Evolutionary conservation across 1,140 invertebrate species (phyloP).

Genomic region (Cherax quadricarinatus): DNA sequence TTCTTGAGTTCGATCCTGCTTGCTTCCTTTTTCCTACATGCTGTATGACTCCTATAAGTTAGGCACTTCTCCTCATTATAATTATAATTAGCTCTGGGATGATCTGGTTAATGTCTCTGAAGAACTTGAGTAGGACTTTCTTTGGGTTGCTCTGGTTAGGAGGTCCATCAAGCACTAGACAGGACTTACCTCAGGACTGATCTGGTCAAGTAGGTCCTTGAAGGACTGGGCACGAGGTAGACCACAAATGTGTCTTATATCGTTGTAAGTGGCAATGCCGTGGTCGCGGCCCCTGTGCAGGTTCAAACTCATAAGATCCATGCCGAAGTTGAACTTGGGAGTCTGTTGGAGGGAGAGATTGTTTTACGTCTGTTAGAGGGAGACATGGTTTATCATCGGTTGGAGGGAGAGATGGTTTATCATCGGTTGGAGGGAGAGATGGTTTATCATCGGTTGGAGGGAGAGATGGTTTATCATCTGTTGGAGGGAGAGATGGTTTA

Average conservation of each 20-base stretch:
- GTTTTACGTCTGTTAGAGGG: no score
- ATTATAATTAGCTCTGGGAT: no score
- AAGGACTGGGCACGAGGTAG: neutral
- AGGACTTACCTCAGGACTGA: neutral
- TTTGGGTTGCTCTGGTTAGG: no score
- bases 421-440: slow-evolving; percentile 3
- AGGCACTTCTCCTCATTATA: no score
- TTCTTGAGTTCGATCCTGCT: no score
- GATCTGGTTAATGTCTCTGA: no score
- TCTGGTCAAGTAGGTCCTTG: slow-evolving; percentile 41
- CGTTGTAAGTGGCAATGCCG: neutral
- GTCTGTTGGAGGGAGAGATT: neutral
- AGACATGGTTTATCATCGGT: no score
- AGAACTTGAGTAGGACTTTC: no score
- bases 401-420: neutral
- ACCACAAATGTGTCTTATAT: neutral
- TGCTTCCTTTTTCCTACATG: no score
- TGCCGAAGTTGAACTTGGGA: neutral
- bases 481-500: no score
- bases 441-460: neutral
- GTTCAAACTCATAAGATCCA: neutral
- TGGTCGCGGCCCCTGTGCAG: neutral
- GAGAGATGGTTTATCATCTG: no score
- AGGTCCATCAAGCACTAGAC: neutral
- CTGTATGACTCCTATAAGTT: no score